These are phyloP conservation scores for Drosophila repleta DNA, from an alignment of 1,140 invertebrate genomes.

Conservation along the genomic window DNA sequence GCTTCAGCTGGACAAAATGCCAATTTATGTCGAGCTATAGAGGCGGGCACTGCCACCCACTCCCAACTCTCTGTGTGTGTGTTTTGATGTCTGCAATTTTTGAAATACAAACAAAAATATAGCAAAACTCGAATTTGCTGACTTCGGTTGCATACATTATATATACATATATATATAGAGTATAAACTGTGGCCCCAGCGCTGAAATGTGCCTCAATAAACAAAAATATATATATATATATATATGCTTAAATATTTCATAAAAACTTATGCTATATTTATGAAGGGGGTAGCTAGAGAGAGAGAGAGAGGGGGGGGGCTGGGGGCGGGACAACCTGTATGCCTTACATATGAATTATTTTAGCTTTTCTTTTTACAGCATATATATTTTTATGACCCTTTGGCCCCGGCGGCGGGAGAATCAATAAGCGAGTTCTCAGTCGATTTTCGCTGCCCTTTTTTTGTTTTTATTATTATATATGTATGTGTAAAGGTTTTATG, in stretches of 20 bases:
- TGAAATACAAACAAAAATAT: constrained; percentile 72
- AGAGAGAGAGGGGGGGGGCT: neutral
- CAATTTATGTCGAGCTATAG: constrained; percentile 35
- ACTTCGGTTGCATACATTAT: constrained; percentile 35
- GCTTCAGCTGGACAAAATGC: constrained; percentile 36
- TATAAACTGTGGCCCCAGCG: constrained; percentile 34
- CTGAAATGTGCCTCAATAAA: constrained; percentile 31
- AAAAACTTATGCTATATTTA: constrained; percentile 23
- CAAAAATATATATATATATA: constrained; percentile 30
- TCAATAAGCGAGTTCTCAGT: constrained; percentile 47
- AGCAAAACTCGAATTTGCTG: constrained; percentile 64
- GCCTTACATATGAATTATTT: constrained; percentile 41
- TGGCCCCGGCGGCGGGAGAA: constrained; percentile 23
- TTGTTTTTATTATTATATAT: constrained; percentile 24
- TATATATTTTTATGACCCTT: constrained; percentile 50
- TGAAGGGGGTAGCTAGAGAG: neutral
- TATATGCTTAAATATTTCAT: constrained; percentile 67
- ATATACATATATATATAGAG: constrained; percentile 36
- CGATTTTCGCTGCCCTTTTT: constrained; percentile 23
- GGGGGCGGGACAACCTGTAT: neutral
- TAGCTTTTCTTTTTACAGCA: constrained; percentile 31
- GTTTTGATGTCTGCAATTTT: constrained; percentile 57
- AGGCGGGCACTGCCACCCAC: neutral
- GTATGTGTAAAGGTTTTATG: neutral
- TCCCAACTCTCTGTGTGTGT: constrained; percentile 17